Conservation (phyloP, 2,113 vertebrate species). For the Tretioscincus oriximinensis region DNA sequence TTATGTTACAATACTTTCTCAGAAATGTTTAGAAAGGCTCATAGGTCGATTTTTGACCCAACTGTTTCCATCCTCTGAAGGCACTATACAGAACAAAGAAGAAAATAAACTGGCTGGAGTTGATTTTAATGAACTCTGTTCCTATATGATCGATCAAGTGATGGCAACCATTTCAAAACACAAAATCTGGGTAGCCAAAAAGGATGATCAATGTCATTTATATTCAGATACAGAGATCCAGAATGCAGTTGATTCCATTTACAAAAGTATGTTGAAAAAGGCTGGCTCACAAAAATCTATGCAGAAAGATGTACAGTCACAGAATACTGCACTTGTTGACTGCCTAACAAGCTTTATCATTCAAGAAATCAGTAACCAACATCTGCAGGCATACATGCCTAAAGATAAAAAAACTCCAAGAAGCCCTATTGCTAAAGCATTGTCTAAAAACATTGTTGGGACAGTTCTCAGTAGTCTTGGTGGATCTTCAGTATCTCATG, state of each 20-base stretch:
- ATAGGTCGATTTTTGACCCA: neutral
- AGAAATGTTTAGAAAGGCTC: constrained; percentile 24
- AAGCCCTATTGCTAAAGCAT: neutral
- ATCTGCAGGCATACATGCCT: constrained; percentile 16
- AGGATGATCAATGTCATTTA: neutral
- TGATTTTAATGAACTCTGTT: constrained; percentile 8
- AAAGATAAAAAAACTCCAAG: neutral
- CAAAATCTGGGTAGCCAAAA: constrained; percentile 31
- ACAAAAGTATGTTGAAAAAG: constrained; percentile 2
- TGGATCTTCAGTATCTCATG: neutral
- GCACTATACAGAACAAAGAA: neutral
- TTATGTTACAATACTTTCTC: constrained; percentile 13
- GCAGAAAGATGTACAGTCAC: constrained; percentile 1
- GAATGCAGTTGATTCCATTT: constrained; percentile 10
- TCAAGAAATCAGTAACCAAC: constrained; percentile 13
- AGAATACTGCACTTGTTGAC: neutral
- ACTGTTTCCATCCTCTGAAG: neutral
- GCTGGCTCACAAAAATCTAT: neutral
- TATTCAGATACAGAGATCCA: constrained; percentile 15
- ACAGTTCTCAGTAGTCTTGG: constrained; percentile 4
- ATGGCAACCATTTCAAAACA: constrained; percentile 21
- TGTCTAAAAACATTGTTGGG: constrained; percentile 26
- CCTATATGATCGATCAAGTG: constrained; percentile 13
- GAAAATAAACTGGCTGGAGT: neutral
- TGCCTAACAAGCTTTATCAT: constrained; percentile 29